A percentile compares a stretch with the other conserved stretches of the same genome.
These are phyloP conservation scores for Trogon melanurus DNA, from an alignment of 2,113 vertebrate genomes.

Conservation along the genomic window DNA sequence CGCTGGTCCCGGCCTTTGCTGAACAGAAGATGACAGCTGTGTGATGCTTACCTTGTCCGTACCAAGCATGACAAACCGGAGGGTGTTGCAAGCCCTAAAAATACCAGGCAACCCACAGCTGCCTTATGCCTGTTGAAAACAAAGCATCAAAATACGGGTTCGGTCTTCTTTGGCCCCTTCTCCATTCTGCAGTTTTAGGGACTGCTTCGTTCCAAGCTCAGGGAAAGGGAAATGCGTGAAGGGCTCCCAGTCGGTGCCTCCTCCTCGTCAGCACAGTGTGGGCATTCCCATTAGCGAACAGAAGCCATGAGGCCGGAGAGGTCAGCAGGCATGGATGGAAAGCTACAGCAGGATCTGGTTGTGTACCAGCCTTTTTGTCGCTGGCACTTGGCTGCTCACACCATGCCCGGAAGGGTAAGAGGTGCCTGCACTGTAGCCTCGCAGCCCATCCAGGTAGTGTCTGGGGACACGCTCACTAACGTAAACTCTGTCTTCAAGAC, in stretches of 20 bases:
- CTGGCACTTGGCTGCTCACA: neutral
- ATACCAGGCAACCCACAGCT: neutral
- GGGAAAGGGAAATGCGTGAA: neutral
- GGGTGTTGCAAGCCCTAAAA: neutral
- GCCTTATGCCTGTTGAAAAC: neutral
- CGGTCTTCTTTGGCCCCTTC: neutral
- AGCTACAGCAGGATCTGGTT: neutral
- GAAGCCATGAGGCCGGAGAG: neutral
- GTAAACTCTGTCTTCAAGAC: neutral
- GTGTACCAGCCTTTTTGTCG: neutral
- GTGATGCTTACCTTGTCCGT: neutral
- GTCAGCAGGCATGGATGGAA: neutral
- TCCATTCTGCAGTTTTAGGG: neutral
- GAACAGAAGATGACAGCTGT: neutral
- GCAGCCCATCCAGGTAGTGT: no score
- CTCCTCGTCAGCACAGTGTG: fast-evolving
- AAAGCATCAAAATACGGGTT: neutral
- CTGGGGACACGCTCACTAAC: neutral
- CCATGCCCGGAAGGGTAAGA: neutral
- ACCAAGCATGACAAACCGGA: neutral
- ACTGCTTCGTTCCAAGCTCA: neutral
- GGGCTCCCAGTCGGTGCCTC: fast-evolving
- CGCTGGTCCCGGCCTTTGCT: fast-evolving
- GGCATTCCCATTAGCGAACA: neutral
- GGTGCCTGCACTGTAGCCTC: neutral